phyloP scores from a whole-genome alignment of 1,140 invertebrate species.

The Lepidurus packardi region DNA sequence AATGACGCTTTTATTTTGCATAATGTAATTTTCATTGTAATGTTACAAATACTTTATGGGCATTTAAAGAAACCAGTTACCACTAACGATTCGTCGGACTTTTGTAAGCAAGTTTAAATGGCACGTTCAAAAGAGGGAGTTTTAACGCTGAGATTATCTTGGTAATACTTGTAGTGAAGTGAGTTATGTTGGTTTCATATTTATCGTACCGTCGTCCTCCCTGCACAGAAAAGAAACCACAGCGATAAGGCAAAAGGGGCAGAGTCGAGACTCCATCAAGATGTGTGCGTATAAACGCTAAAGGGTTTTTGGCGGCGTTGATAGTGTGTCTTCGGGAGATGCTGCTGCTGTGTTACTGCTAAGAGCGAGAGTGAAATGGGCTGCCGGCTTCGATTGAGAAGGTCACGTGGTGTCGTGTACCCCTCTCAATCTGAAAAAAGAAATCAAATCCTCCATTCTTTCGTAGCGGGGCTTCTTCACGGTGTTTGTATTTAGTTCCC shows the following conservation, averaged over 20 bases:
- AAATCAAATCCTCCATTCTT: neutral
- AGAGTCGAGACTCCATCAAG: neutral
- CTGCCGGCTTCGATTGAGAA: neutral
- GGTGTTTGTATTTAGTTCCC: constrained; percentile 16
- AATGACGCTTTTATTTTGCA: no score
- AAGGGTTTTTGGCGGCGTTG: neutral
- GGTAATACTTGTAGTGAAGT: no score
- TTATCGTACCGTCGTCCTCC: no score
- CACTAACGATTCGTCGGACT: no score
- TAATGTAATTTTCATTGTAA: no score
- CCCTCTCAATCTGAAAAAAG: neutral
- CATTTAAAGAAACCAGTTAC: no score
- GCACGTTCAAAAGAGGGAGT: no score
- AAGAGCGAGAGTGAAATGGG: neutral
- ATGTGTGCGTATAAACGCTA: neutral
- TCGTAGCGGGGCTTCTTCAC: neutral
- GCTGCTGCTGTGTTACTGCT: neutral
- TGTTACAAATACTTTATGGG: no score
- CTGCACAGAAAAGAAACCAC: neutral
- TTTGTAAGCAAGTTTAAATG: no score
- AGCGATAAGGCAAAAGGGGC: neutral
- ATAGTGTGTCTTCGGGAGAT: neutral
- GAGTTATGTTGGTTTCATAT: no score
- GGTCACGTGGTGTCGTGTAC: neutral
- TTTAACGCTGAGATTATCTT: no score